Conservation (phyloP, 64 coral and sea anemone species). For the Montipora sp. region DNA sequence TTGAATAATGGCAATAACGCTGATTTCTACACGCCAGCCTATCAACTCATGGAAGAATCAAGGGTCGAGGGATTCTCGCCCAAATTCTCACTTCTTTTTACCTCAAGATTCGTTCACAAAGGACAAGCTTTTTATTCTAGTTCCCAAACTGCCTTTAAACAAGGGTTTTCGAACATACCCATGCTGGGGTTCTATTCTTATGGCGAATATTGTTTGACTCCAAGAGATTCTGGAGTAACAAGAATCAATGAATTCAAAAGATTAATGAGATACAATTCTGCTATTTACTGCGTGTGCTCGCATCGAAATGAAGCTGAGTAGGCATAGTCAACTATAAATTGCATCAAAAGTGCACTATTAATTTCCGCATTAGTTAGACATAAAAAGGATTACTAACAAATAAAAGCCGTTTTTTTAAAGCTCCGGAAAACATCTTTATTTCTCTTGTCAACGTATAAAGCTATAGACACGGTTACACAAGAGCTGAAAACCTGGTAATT, state of each 20-base stretch:
- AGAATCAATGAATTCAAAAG: slow-evolving; percentile 78
- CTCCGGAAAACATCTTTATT: too few species aligned
- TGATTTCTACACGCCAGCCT: slow-evolving; percentile 77
- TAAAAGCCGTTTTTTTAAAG: too few species aligned
- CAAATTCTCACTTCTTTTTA: slow-evolving; percentile 80
- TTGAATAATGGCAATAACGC: slow-evolving; percentile 65
- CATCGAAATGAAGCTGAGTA: slow-evolving; percentile 33
- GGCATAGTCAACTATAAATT: neutral
- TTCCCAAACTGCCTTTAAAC: slow-evolving; percentile 83
- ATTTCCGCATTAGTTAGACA: neutral
- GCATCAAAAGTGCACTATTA: neutral
- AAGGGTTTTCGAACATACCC: slow-evolving; percentile 62
- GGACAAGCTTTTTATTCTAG: slow-evolving; percentile 96
- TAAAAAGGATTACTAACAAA: neutral
- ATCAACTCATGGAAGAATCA: slow-evolving; percentile 66
- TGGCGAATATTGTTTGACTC: slow-evolving; percentile 92
- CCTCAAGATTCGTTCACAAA: slow-evolving; percentile 92
- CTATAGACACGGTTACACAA: too few species aligned
- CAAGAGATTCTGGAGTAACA: slow-evolving; percentile 63
- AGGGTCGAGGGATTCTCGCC: slow-evolving; percentile 57
- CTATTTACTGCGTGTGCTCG: slow-evolving; percentile 79
- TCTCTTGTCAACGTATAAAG: too few species aligned
- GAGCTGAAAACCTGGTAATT: too few species aligned
- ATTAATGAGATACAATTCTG: slow-evolving; percentile 91
- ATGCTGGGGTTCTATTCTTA: slow-evolving; percentile 92